Conservation (phyloP, 2,888 invertebrate species). For the Zygaena filipendulae region DNA sequence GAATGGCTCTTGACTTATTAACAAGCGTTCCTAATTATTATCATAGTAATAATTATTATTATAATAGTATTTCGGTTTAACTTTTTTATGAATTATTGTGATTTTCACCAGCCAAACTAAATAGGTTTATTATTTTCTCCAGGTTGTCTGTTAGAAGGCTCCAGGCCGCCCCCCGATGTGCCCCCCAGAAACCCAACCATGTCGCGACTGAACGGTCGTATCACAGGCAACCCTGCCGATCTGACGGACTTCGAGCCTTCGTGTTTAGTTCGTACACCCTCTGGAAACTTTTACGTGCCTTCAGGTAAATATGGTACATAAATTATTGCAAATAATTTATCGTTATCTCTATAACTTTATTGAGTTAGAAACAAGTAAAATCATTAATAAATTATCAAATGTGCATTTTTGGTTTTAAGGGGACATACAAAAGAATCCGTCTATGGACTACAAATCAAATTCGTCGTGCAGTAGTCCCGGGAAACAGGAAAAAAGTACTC, state of each 20-base stretch:
- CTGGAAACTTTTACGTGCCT: slow-evolving; percentile 94
- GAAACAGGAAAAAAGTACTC: slow-evolving; percentile 65
- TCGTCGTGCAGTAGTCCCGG: slow-evolving; percentile 89
- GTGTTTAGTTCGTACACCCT: slow-evolving; percentile 90
- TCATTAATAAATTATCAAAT: too few species aligned
- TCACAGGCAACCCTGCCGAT: slow-evolving; percentile 83
- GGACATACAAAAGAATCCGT: slow-evolving; percentile 86
- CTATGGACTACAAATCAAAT: slow-evolving; percentile 88
- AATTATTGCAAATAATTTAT: slow-evolving; percentile 1
- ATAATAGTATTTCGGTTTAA: too few species aligned
- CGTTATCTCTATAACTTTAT: too few species aligned
- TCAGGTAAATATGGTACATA: slow-evolving; percentile 75
- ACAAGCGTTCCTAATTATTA: too few species aligned
- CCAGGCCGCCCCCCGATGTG: slow-evolving; percentile 88
- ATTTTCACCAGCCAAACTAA: background rate
- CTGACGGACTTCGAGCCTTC: slow-evolving; percentile 88
- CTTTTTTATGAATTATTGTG: too few species aligned
- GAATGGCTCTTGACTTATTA: too few species aligned
- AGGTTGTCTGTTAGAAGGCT: slow-evolving; percentile 90
- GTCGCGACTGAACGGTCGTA: slow-evolving; percentile 90
- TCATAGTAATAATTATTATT: too few species aligned
- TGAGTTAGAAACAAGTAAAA: too few species aligned
- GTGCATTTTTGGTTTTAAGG: slow-evolving; percentile 78
- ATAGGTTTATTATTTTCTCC: slow-evolving; percentile 24
- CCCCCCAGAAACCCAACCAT: slow-evolving; percentile 88